Evolutionary conservation across 1,140 invertebrate genomes (phyloP).

Genomic region (Marisa cornuarietis): DNA sequence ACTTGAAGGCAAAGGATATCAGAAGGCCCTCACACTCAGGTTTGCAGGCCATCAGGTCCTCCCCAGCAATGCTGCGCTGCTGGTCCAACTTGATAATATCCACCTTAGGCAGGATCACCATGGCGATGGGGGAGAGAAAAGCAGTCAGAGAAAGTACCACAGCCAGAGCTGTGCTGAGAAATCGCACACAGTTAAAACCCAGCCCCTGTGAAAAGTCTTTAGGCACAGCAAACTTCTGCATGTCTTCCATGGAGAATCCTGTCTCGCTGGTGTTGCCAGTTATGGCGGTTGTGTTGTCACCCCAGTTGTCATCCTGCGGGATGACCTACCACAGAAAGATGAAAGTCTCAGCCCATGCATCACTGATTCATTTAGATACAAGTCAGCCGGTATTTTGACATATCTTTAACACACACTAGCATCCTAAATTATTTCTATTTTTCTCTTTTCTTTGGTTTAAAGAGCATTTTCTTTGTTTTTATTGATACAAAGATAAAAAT

Average conservation of each 20-base stretch:
- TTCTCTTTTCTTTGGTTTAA: too few species aligned
- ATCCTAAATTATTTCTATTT: too few species aligned
- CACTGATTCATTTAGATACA: background rate
- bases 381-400: too few species aligned
- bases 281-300: constrained; percentile 95
- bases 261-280: constrained; percentile 94
- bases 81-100: constrained; percentile 69
- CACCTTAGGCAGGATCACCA: constrained; percentile 89
- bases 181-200: constrained; percentile 67
- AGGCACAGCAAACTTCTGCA: constrained; percentile 56
- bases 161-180: constrained; percentile 76
- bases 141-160: constrained; percentile 81
- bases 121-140: constrained; percentile 90
- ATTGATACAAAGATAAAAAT: too few species aligned
- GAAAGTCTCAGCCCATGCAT: background rate
- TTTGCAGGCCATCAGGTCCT: constrained; percentile 70
- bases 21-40: constrained; percentile 90
- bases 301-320: constrained; percentile 96
- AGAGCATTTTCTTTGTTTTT: too few species aligned
- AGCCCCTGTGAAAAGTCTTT: constrained; percentile 31
- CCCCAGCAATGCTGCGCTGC: background rate
- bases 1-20: constrained; percentile 89
- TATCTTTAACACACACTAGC: too few species aligned
- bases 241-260: constrained; percentile 86
- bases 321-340: constrained; percentile 78